A percentile compares a stretch with the other conserved stretches of the same genome.
These are phyloP conservation scores for Incurvaria masculella DNA, from an alignment of 2,888 invertebrate species.

Conservation along the genomic window DNA sequence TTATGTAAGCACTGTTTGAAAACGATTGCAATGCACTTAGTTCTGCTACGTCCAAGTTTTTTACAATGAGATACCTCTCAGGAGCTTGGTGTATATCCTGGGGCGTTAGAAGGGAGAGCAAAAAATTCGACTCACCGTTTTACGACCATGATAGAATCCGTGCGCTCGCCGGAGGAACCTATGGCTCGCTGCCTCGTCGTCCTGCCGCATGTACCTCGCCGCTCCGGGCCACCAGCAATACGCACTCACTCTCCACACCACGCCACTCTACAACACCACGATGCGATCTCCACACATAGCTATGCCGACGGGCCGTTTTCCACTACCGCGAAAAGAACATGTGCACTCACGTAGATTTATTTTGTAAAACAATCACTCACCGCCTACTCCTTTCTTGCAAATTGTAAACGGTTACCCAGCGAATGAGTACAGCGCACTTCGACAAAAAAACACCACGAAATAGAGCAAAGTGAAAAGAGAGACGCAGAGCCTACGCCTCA, in stretches of 20 bases:
- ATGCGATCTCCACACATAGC: neutral
- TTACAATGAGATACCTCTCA: too few relatives aligned
- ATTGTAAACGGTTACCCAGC: neutral
- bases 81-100: too few relatives aligned
- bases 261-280: neutral
- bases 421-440: neutral
- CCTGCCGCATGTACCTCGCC: neutral
- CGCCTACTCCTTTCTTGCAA: neutral
- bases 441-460: neutral
- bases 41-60: too few relatives aligned
- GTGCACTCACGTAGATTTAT: neutral
- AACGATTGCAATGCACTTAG: too few relatives aligned
- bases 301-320: neutral
- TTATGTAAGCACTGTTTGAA: too few relatives aligned
- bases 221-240: neutral
- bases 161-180: conserved; percentile 55
- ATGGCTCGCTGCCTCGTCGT: conserved; percentile 35
- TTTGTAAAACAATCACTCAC: neutral
- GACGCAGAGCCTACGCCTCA: neutral
- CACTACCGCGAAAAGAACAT: neutral
- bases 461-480: neutral
- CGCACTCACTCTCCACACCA: neutral
- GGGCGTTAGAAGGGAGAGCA: conserved; percentile 11
- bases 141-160: conserved; percentile 59
- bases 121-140: conserved; percentile 42